Evolutionary conservation across 1,140 invertebrate species (phyloP).

Genomic region (Caenorhabditis brenneri): DNA sequence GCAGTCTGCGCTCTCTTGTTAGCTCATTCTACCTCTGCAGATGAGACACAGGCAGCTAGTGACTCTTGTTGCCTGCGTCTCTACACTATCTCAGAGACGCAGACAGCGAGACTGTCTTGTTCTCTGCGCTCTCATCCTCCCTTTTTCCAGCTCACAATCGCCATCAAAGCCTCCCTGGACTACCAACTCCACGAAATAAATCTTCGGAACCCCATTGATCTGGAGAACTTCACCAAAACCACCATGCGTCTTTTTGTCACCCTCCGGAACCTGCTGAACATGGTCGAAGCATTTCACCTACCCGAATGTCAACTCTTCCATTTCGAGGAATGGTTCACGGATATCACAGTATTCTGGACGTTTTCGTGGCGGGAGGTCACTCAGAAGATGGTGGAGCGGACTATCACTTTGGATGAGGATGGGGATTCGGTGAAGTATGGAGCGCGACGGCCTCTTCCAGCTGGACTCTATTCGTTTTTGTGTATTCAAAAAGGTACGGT

Average conservation of each 20-base stretch:
- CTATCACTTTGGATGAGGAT: conserved; percentile 10
- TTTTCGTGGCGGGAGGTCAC: conserved; percentile 19
- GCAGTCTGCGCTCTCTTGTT: too few species aligned
- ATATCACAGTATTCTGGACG: conserved; percentile 33
- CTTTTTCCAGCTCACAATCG: not conserved
- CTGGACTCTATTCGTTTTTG: conserved; percentile 27
- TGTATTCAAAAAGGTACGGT: conserved; percentile 35
- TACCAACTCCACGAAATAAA: not conserved
- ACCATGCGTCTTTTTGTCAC: conserved; percentile 16
- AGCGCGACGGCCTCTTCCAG: conserved; percentile 5
- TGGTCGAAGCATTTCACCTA: not conserved
- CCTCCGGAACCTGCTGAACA: not conserved
- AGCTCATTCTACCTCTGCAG: too few species aligned
- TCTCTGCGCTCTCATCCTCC: too few species aligned
- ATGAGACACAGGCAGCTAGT: too few species aligned
- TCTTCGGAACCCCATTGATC: not conserved
- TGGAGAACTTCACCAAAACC: conserved; percentile 22
- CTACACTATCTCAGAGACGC: too few species aligned
- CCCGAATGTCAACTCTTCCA: conserved; percentile 1
- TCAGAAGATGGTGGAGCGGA: conserved; percentile 17
- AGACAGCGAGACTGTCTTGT: too few species aligned
- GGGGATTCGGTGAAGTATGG: conserved; percentile 24
- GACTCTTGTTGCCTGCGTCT: too few species aligned
- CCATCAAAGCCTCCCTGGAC: not conserved
- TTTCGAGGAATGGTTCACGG: conserved; percentile 28